phyloP scores from a whole-genome alignment of 2,888 invertebrate genomes.

The Scaptomyza parva region DNA sequence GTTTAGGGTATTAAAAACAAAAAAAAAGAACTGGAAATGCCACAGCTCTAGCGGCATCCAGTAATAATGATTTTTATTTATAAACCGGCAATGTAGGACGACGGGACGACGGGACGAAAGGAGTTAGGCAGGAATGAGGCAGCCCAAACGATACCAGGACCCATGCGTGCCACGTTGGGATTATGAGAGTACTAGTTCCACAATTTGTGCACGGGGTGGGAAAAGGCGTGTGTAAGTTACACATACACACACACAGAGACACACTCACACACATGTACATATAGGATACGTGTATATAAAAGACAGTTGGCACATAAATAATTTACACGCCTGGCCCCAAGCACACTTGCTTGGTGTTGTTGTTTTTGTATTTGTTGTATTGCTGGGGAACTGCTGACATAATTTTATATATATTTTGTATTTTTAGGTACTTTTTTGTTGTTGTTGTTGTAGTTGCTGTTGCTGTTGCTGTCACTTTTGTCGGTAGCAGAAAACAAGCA shows the following conservation, averaged over 20 bases:
- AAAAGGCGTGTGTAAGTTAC: not conserved
- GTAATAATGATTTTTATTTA: slow-evolving; percentile 75
- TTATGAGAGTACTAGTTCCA: slow-evolving; percentile 18
- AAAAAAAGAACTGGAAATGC: not conserved
- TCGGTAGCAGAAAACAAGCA: slow-evolving; percentile 47
- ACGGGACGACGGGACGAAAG: too few relatives aligned
- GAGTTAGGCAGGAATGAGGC: not conserved
- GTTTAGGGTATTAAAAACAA: not conserved
- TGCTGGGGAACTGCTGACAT: slow-evolving; percentile 64
- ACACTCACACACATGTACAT: not conserved
- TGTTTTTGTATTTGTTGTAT: slow-evolving; percentile 9
- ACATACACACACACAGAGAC: not conserved
- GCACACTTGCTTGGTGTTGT: slow-evolving; percentile 28
- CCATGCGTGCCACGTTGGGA: slow-evolving; percentile 63
- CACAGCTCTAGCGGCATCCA: slow-evolving; percentile 20
- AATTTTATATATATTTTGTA: slow-evolving; percentile 51
- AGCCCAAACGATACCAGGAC: slow-evolving; percentile 29
- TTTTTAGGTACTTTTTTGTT: slow-evolving; percentile 14
- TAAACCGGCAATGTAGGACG: slow-evolving; percentile 57
- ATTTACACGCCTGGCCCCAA: slow-evolving; percentile 64
- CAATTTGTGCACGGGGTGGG: not conserved
- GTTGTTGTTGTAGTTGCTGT: not conserved
- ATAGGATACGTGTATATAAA: slow-evolving; percentile 19
- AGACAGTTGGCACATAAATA: slow-evolving; percentile 77
- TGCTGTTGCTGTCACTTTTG: slow-evolving; percentile 12